These are phyloP conservation scores for Oscheius myriophilus DNA, from an alignment of 2,888 invertebrate species.

Conservation along the genomic window DNA sequence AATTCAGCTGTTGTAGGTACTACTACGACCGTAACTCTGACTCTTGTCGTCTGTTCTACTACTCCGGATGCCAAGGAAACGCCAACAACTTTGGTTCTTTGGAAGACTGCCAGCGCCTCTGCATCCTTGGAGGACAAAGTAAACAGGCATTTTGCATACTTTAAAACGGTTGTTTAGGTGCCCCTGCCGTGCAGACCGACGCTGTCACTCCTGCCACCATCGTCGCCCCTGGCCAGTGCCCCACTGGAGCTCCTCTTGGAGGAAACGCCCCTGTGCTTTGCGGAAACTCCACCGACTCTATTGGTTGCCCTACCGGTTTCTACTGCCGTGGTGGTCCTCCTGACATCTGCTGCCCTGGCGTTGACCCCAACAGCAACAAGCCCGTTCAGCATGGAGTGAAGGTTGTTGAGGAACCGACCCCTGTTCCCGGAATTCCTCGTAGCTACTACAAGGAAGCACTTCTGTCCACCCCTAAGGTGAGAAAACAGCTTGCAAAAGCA, in stretches of 20 bases:
- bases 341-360: slow-evolving; percentile 68
- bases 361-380: slow-evolving; percentile 18
- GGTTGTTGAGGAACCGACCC: slow-evolving; percentile 9
- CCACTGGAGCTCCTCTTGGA: slow-evolving; percentile 63
- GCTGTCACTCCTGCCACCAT: slow-evolving; percentile 20
- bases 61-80: slow-evolving; percentile 68
- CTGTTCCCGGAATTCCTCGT: slow-evolving; percentile 36
- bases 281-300: slow-evolving; percentile 64
- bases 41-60: slow-evolving; percentile 69
- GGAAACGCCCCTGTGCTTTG: slow-evolving; percentile 68
- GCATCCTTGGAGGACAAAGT: slow-evolving; percentile 49
- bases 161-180: slow-evolving; percentile 5
- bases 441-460: slow-evolving; percentile 48
- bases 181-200: slow-evolving; percentile 17
- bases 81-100: slow-evolving; percentile 68
- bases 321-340: slow-evolving; percentile 68
- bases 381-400: slow-evolving; percentile 27
- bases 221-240: slow-evolving; percentile 61
- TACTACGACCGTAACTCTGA: slow-evolving; percentile 66
- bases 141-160: slow-evolving; percentile 2
- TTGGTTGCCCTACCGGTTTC: slow-evolving; percentile 68
- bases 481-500: not conserved
- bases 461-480: slow-evolving; percentile 45
- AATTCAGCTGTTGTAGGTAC: slow-evolving; percentile 40
- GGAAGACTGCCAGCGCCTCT: slow-evolving; percentile 62